Conservation (phyloP, 2,797 vertebrate species). For the Muraenolepis orangiensis region DNA sequence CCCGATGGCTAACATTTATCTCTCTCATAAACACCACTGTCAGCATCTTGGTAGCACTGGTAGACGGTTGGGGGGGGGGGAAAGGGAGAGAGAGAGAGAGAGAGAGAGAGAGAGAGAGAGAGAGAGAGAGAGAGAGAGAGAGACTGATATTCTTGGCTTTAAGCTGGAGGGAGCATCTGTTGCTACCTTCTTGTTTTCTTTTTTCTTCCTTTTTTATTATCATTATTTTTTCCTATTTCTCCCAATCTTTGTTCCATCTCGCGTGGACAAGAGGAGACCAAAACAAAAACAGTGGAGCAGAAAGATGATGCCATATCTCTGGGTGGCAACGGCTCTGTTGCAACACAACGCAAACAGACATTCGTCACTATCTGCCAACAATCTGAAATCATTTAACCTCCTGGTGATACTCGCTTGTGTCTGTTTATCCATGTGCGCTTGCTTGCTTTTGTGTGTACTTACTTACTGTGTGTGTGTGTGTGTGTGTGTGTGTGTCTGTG, state of each 20-base stretch:
- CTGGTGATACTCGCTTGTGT: conserved; percentile 7
- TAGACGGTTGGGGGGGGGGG: conserved; percentile 40
- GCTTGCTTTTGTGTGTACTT: neutral
- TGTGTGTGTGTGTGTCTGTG: neutral
- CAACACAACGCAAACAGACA: conserved; percentile 14
- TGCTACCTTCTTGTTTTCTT: too few relatives aligned
- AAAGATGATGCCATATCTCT: too few relatives aligned
- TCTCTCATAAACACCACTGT: conserved; percentile 66
- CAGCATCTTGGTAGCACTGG: conserved; percentile 53
- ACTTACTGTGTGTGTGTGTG: neutral
- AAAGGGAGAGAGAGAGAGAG: too few relatives aligned
- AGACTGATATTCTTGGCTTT: neutral
- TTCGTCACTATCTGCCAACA: conserved; percentile 10
- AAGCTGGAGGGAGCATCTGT: too few relatives aligned
- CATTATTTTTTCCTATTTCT: too few relatives aligned
- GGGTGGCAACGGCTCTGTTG: too few relatives aligned
- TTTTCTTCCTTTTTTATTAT: too few relatives aligned
- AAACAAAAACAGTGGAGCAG: too few relatives aligned
- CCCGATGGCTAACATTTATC: conserved; percentile 56
- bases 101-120: too few relatives aligned
- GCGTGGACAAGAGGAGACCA: too few relatives aligned
- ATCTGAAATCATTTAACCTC: conserved; percentile 24
- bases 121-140: neutral
- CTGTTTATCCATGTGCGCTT: neutral
- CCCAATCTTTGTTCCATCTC: too few relatives aligned